A percentile compares a stretch with the other conserved stretches of the same genome.
Evolutionary conservation across 2,888 invertebrate genomes (phyloP).

Genomic region (Zelleria hepariella): DNA sequence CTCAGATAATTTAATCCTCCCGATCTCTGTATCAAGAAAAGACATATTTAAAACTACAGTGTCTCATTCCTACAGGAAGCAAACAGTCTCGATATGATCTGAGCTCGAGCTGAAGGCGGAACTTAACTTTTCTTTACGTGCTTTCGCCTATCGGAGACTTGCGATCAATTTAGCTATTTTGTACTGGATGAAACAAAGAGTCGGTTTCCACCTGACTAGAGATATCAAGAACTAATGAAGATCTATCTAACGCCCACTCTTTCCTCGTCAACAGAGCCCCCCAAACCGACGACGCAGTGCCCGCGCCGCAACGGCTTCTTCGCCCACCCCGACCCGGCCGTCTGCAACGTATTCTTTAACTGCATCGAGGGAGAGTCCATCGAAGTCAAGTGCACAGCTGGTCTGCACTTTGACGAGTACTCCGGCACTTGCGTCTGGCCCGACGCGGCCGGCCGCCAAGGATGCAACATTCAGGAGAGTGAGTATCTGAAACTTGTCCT

Average conservation of each 20-base stretch:
- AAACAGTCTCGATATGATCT: no score
- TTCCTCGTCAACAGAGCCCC: constrained; percentile 74
- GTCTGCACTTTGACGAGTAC: constrained; percentile 91
- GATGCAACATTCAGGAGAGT: constrained; percentile 75
- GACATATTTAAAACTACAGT: neutral
- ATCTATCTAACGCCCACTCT: neutral
- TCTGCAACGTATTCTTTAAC: constrained; percentile 90
- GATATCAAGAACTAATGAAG: no score
- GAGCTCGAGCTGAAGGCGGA: no score
- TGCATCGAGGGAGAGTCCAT: constrained; percentile 88
- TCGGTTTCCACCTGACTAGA: no score
- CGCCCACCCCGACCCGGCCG: constrained; percentile 85
- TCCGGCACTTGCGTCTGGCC: constrained; percentile 94
- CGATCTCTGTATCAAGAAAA: no score
- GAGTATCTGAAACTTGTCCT: constrained; percentile 28
- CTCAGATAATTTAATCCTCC: no score
- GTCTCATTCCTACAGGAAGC: no score
- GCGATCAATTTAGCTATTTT: no score
- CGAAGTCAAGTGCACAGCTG: constrained; percentile 87
- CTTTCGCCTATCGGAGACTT: no score
- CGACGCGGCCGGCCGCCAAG: constrained; percentile 81
- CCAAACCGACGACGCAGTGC: constrained; percentile 79
- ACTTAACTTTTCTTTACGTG: no score
- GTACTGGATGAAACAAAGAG: no score
- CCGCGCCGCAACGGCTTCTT: constrained; percentile 93